phyloP scores from a whole-genome alignment of 2,797 vertebrate species.

The Smutsia gigantea region DNA sequence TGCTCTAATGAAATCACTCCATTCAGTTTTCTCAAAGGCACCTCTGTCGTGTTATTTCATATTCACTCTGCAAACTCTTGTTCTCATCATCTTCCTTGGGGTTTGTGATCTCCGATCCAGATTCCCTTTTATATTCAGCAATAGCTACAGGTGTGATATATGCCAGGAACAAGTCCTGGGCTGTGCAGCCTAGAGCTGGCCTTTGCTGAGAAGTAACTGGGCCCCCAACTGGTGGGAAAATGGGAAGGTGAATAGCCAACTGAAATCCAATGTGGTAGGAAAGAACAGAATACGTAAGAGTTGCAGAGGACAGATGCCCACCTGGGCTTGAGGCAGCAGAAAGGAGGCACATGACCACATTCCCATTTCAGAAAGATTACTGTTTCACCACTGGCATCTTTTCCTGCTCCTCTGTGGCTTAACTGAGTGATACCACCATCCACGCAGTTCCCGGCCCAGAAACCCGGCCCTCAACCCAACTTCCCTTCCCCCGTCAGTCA shows the following conservation, averaged over 20 bases:
- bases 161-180: not conserved
- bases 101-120: not conserved
- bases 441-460: not conserved
- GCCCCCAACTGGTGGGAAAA: not conserved
- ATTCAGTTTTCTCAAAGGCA: not conserved
- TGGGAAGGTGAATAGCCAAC: not conserved
- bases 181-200: not conserved
- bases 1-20: not conserved
- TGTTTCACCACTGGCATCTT: not conserved
- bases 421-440: not conserved
- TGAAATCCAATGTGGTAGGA: not conserved
- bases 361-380: constrained; percentile 2
- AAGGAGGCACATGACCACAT: not conserved
- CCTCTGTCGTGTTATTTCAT: not conserved
- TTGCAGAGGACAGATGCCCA: not conserved
- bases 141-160: not conserved
- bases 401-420: not conserved
- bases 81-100: constrained; percentile 4
- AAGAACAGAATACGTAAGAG: not conserved
- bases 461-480: not conserved
- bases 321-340: not conserved
- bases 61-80: not conserved
- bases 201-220: constrained; percentile 13
- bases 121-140: not conserved
- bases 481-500: not conserved